Percentiles rank a stretch among this genome's conserved stretches.
Evolutionary conservation across 2,113 vertebrate genomes (phyloP).

Genomic region (Myanophis thanlyinensis): DNA sequence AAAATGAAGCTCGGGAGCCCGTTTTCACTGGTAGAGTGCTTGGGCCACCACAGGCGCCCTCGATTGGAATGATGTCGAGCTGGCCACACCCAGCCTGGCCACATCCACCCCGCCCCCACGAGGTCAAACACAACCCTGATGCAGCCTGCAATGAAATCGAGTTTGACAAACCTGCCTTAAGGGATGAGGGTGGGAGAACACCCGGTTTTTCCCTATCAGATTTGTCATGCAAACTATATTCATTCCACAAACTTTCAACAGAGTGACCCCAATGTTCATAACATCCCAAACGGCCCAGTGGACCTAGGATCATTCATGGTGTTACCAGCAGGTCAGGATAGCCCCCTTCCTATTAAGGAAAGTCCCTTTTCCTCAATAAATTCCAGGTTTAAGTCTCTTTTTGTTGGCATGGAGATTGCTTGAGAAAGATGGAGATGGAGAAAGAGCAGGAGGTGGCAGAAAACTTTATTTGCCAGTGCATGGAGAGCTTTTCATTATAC

Average conservation of each 20-base stretch:
- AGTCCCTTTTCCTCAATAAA: conserved; percentile 80
- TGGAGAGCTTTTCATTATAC: conserved; percentile 79
- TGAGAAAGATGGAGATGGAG: conserved; percentile 39
- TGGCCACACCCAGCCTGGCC: too few species aligned
- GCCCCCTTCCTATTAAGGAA: conserved; percentile 82
- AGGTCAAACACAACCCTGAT: too few species aligned
- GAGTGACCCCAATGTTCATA: conserved; percentile 80
- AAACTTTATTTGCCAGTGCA: conserved; percentile 79
- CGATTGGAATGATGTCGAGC: too few species aligned
- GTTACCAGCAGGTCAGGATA: conserved; percentile 81
- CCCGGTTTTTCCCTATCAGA: conserved; percentile 45
- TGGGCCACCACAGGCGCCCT: too few species aligned
- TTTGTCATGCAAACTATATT: conserved; percentile 79
- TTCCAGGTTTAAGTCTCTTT: conserved; percentile 74
- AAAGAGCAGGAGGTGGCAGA: conserved; percentile 64
- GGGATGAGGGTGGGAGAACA: conserved; percentile 23
- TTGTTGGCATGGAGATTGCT: conserved; percentile 70
- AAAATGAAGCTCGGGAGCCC: too few species aligned
- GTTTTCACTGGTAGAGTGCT: too few species aligned
- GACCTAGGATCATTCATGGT: conserved; percentile 80
- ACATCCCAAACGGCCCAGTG: conserved; percentile 78
- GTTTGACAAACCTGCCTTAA: too few species aligned
- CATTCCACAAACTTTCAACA: conserved; percentile 84
- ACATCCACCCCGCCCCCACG: too few species aligned
- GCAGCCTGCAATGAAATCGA: too few species aligned